Base-by-base conservation (phyloP, 2,888 invertebrate genomes). In the Carcina quercana region DNA sequence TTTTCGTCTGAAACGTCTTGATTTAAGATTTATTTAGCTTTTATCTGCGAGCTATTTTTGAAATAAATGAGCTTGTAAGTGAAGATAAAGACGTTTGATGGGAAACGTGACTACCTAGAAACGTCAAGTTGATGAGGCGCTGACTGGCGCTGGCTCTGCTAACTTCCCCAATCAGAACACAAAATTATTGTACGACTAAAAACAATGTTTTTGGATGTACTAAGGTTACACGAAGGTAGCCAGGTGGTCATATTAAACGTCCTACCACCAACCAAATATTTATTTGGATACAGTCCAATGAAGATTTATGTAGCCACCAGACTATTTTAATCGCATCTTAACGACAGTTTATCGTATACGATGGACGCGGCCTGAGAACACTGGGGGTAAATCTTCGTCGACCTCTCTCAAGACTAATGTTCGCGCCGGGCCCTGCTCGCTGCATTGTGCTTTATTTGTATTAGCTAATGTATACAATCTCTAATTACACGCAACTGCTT, bases 401-500 rank as follows among this genome's bases (percentile, higher is more conserved):
- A 78, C 78, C 76, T 64, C 65, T 59, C 53, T 42, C 46, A 56
- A 73, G 75, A 79, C 80, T 78, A 74, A 80, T 75, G 78, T 78
- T 62, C 63, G 59, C 70, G 55, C 70, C 66, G 54, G 68, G 63
- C 47, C 50, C 59, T 61, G 62, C 71, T 70, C 59, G 61, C 55
- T 47, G 66, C 59, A 79, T 80, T 79, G 80, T 82, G 68, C 68
- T 82, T 82, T 82, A 80, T 82, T 83, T 83, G 80, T 78, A 73
- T 68, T 80, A 43, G 70, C 69, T 78, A 82, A 82, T 82, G 80
- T 82, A 80, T 79, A 80, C 82, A 79, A 74, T 78, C 79, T 78
- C 76, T 83, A 82, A 83, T 82, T 83, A 83, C 82, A 83, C 71
- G 80, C 76, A 79, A 78, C 73, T 75, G 75, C 70, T 74, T 61